phyloP scores from a whole-genome alignment of 2,797 vertebrate species.

The Gallinago stenura region DNA sequence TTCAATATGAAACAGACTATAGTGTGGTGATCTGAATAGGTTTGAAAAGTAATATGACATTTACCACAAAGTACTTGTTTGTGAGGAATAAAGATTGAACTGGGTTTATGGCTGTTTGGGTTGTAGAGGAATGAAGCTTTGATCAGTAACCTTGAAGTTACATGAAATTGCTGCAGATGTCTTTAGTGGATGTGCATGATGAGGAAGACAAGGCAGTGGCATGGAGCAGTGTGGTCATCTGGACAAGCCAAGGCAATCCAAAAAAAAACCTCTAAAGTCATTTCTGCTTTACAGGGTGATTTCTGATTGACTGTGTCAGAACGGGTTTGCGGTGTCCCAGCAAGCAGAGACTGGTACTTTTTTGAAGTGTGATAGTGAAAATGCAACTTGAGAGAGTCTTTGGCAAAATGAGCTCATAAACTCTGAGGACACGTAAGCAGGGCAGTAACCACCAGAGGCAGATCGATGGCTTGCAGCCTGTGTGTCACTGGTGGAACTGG shows the following conservation, averaged over 20 bases:
- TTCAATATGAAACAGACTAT: conserved; percentile 26
- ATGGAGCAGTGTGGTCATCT: background rate
- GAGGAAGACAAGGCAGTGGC: background rate
- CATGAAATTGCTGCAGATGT: background rate
- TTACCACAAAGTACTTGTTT: background rate
- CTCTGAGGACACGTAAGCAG: background rate
- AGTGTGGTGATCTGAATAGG: background rate
- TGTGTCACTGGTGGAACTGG: background rate
- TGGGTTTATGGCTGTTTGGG: background rate
- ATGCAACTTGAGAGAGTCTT: accelerated
- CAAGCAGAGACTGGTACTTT: background rate
- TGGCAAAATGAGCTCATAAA: background rate
- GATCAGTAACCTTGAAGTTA: background rate
- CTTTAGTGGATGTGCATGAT: background rate
- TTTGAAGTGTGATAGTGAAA: background rate
- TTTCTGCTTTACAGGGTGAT: background rate
- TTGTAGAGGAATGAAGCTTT: background rate
- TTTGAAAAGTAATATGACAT: background rate
- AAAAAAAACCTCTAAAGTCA: background rate
- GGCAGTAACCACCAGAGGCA: background rate
- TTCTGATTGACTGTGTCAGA: background rate
- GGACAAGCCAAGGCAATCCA: background rate
- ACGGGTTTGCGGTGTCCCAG: background rate
- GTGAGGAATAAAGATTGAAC: background rate
- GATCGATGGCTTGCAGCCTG: accelerated